A percentile compares a stretch with the other conserved stretches of the same genome.
Evolutionary conservation across 2,797 vertebrate genomes (phyloP).

Genomic region (Pantherophis alleghaniensis): DNA sequence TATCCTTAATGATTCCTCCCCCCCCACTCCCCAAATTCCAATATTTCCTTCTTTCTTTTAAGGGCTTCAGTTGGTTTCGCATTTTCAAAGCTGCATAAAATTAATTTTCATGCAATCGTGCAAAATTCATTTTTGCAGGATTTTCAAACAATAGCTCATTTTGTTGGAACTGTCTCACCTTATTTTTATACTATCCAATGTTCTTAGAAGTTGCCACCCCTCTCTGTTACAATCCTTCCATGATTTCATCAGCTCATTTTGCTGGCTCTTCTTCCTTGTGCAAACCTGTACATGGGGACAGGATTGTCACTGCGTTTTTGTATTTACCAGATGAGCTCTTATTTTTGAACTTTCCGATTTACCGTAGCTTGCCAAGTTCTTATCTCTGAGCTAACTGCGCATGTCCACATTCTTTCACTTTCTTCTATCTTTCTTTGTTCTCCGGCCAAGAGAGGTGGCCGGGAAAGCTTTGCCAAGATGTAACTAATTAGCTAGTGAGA

Average conservation of each 20-base stretch:
- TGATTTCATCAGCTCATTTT: background rate
- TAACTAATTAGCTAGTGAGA: too few species aligned
- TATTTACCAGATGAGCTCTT: too few species aligned
- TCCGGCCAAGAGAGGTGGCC: too few species aligned
- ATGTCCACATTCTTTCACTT: too few species aligned
- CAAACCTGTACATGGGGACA: background rate
- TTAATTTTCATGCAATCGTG: background rate
- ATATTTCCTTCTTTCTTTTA: background rate
- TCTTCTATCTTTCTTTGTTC: too few species aligned
- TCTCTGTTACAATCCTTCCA: background rate
- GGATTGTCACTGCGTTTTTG: too few species aligned
- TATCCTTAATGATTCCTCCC: background rate
- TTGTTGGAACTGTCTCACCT: background rate
- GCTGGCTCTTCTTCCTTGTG: background rate
- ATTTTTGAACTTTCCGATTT: too few species aligned
- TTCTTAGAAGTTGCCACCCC: background rate
- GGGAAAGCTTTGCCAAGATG: too few species aligned
- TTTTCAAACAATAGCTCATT: background rate
- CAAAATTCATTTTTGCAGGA: background rate
- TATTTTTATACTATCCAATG: background rate
- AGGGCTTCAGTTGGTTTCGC: background rate
- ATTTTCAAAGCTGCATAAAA: background rate
- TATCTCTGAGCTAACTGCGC: too few species aligned
- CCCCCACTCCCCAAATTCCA: background rate
- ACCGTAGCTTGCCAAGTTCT: too few species aligned